These are phyloP conservation scores for Oryzias sinensis DNA, from an alignment of 2,797 vertebrate genomes.

Conservation along the genomic window DNA sequence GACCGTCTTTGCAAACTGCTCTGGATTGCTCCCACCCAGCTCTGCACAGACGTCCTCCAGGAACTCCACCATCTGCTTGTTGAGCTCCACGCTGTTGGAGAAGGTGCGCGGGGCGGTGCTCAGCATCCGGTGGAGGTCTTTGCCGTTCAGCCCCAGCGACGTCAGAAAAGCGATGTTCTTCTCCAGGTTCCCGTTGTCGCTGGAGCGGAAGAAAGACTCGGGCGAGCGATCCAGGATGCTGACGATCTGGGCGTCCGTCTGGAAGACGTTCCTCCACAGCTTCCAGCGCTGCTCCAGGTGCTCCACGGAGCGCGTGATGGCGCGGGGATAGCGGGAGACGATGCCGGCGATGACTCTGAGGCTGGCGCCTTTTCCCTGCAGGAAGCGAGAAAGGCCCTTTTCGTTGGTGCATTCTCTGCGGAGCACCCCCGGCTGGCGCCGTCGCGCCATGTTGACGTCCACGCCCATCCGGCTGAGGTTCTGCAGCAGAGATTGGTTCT, in stretches of 20 bases:
- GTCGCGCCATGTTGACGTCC: constrained; percentile 71
- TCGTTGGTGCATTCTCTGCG: constrained; percentile 75
- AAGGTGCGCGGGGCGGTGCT: constrained; percentile 79
- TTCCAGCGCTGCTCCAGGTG: constrained; percentile 79
- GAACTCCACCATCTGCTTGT: constrained; percentile 76
- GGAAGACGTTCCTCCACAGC: constrained; percentile 82
- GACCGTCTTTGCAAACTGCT: constrained; percentile 69
- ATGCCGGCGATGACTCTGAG: constrained; percentile 72
- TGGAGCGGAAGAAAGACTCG: constrained; percentile 83
- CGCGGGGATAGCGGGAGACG: constrained; percentile 80
- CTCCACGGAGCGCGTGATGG: constrained; percentile 75
- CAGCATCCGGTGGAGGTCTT: constrained; percentile 76
- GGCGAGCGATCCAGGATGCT: constrained; percentile 78
- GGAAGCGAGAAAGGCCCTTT: constrained; percentile 71
- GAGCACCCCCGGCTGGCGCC: constrained; percentile 75
- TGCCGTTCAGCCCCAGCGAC: constrained; percentile 73
- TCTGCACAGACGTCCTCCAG: constrained; percentile 67
- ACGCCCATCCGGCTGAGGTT: constrained; percentile 76
- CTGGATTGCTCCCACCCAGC: constrained; percentile 66
- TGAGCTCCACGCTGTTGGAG: constrained; percentile 81
- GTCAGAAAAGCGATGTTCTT: constrained; percentile 79
- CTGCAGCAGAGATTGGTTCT: constrained; percentile 76
- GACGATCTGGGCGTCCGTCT: constrained; percentile 76
- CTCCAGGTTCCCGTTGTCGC: constrained; percentile 75
- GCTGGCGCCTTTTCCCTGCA: constrained; percentile 75